Conservation (phyloP, 2,113 vertebrate genomes). For the Platysteira castanea region DNA sequence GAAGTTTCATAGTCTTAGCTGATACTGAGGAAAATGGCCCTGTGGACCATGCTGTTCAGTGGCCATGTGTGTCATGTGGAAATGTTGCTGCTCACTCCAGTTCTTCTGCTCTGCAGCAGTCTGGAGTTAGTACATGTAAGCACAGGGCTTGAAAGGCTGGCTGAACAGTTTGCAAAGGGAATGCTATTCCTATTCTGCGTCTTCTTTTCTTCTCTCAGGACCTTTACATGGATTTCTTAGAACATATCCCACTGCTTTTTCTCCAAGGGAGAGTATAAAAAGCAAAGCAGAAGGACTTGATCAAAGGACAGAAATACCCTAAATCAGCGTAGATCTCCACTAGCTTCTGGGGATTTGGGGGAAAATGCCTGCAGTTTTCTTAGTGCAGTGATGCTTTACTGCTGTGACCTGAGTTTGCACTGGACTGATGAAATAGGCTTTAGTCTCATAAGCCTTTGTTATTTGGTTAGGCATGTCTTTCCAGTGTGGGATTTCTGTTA, state of each 20-base stretch:
- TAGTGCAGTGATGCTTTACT: background rate
- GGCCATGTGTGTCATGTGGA: background rate
- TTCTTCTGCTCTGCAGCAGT: accelerated
- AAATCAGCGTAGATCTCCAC: background rate
- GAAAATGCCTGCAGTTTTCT: background rate
- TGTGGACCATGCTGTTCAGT: background rate
- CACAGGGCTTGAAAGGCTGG: background rate
- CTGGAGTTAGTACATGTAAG: background rate
- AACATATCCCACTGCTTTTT: background rate
- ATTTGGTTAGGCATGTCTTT: background rate
- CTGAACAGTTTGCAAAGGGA: background rate
- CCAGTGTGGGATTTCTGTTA: background rate
- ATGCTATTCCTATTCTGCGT: accelerated
- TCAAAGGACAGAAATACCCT: background rate
- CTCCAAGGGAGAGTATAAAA: background rate
- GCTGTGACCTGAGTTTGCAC: background rate
- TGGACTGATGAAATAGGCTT: background rate
- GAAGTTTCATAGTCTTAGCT: background rate
- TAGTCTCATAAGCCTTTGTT: background rate
- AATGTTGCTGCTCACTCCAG: background rate
- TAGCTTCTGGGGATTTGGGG: background rate
- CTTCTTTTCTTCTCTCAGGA: background rate
- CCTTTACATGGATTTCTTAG: background rate
- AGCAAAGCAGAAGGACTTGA: background rate
- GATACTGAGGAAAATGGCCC: background rate